phyloP scores from a whole-genome alignment of 2,113 vertebrate genomes.

The Picathartes gymnocephalus region DNA sequence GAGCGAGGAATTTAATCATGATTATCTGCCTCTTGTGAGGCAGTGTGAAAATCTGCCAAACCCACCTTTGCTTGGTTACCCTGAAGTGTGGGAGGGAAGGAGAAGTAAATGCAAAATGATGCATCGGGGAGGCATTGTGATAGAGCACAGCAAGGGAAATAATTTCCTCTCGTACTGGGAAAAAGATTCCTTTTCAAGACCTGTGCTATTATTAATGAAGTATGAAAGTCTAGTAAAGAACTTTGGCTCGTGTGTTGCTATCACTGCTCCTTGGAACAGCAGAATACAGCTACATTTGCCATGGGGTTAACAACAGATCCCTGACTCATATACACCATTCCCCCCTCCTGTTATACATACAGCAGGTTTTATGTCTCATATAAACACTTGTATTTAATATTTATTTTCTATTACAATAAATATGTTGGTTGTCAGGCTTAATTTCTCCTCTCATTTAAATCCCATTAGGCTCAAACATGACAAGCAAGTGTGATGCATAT shows the following conservation, averaged over 20 bases:
- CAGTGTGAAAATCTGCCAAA: slow-evolving; percentile 19
- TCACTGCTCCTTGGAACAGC: background rate
- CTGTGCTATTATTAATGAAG: background rate
- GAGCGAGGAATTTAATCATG: slow-evolving; percentile 30
- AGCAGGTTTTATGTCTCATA: background rate
- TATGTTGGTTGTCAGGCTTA: background rate
- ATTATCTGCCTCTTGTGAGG: slow-evolving; percentile 25
- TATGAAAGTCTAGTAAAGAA: background rate
- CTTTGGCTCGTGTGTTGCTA: background rate
- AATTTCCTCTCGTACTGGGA: background rate
- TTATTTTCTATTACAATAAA: background rate
- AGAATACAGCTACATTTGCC: background rate
- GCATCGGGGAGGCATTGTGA: background rate
- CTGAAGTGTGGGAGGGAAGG: background rate
- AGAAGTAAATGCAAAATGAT: background rate
- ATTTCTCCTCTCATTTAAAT: background rate
- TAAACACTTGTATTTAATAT: background rate
- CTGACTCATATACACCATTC: background rate
- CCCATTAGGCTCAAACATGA: background rate
- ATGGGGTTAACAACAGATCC: background rate
- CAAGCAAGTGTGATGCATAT: background rate
- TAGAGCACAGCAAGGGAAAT: background rate
- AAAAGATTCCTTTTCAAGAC: background rate
- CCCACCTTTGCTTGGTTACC: background rate
- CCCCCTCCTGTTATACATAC: background rate